Evolutionary conservation across 2,888 invertebrate species (phyloP).

Genomic region (Xanthorhoe designata): DNA sequence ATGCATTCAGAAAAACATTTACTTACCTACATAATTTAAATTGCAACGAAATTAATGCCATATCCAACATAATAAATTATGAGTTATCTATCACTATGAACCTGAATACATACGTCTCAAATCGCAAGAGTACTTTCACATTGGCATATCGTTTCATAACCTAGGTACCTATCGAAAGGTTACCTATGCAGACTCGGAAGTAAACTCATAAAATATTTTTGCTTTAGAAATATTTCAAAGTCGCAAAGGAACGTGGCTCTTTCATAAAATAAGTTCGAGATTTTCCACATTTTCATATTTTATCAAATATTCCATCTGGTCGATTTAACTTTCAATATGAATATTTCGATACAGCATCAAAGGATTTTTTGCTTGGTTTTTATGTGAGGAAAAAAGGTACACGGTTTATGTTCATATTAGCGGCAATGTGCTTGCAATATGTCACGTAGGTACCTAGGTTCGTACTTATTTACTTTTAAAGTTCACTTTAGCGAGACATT

Average conservation of each 20-base stretch:
- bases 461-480: no score
- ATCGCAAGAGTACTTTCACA: constrained; percentile 23
- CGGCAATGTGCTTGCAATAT: no score
- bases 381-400: no score
- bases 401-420: no score
- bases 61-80: neutral
- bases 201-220: neutral
- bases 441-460: no score
- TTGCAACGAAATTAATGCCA: neutral
- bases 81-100: neutral
- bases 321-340: no score
- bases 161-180: constrained; percentile 17
- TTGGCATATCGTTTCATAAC: constrained; percentile 18
- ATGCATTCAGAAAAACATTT: no score
- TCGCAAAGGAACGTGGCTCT: neutral
- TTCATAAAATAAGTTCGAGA: neutral
- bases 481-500: no score
- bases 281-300: neutral
- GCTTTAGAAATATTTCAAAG: neutral
- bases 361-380: no score
- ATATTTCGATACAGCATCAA: no score
- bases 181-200: constrained; percentile 6
- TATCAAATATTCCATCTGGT: neutral
- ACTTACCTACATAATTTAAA: no score
- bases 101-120: constrained; percentile 17